Evolutionary conservation across 2,113 vertebrate genomes (phyloP), one percentile per base, ranked within the genome.

Genomic region (Oreotragus oreotragus): DNA sequence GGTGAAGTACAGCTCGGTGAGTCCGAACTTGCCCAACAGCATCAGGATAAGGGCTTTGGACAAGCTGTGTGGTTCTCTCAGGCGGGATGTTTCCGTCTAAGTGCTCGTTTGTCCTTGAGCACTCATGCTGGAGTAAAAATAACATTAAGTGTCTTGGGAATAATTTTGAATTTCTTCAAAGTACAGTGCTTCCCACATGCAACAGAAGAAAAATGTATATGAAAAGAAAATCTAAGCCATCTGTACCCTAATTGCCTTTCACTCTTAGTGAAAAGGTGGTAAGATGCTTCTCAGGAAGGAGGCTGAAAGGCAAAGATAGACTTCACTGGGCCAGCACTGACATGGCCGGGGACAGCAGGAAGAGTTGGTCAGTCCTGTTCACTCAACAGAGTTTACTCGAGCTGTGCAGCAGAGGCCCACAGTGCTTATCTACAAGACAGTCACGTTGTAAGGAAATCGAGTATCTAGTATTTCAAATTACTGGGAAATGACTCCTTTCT

Each of bases 81-180:
- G 33, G 62, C 62, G 36, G 10, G 16, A 28, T 88, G 23, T 83
- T 94, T 62, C 27, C 30, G 23, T 45, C 36, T 53, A 36, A 47
- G 70, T 47, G 39, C 62, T 76, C 15, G 27, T 47, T 49, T 95
- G 85, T 62, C 83, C 51, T 94, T 60, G 16, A 76, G 57, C 49
- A 49, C 79, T 86, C 62, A 53, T n/a, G n/a, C 36, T 73, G 23
- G 66, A 58, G 85, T 92, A 39, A 96, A 95, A 62, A 83, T 47
- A 81, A 70, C 76, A 36, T 39, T 53, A 83, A 73, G 77, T 64
- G 36, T 51, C 62, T 94, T 45, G 51, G 66, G 96, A 84, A 21
- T 53, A 19, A 92, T 76, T 94, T 90, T 87, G 36, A 90, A 87
- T 77, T 93, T 97, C 47, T 95, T 93, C 13, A 84, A 92, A 96